phyloP scores from a whole-genome alignment of 2,888 invertebrate genomes.

The Hartigia nigra region DNA sequence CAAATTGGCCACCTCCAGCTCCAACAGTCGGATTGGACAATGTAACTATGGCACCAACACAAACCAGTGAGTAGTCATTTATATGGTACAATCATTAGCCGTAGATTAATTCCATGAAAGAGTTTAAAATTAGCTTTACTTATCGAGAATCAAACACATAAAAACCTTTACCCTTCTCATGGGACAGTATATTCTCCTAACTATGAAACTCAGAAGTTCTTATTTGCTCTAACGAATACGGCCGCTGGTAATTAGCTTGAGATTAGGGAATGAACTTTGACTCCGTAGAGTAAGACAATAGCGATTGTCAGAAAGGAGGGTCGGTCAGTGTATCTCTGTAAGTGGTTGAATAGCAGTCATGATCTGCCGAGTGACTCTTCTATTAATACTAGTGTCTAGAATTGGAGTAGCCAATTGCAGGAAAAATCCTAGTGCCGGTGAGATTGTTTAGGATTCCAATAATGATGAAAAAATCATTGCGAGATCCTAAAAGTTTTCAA shows the following conservation, averaged over 20 bases:
- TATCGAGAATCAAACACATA: not conserved
- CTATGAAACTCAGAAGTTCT: not conserved
- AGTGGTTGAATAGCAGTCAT: not conserved
- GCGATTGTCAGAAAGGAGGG: not conserved
- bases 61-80: constrained; percentile 36
- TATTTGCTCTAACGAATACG: too few species aligned
- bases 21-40: constrained; percentile 40
- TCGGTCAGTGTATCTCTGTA: not conserved
- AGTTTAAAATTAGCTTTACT: not conserved
- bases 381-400: not conserved
- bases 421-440: not conserved
- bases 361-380: not conserved
- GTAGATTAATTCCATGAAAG: not conserved
- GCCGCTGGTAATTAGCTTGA: not conserved
- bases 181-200: not conserved
- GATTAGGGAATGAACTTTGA: not conserved
- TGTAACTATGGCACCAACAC: constrained; percentile 32
- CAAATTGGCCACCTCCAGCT: constrained; percentile 33
- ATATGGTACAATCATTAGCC: not conserved
- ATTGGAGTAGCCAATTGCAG: not conserved
- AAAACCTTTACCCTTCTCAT: not conserved
- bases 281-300: not conserved
- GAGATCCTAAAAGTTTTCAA: not conserved
- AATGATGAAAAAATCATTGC: not conserved
- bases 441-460: not conserved